Evolutionary conservation across 2,888 invertebrate genomes (phyloP), one percentile per base, ranked within the genome.

Genomic region (Ptilodon capucinus): DNA sequence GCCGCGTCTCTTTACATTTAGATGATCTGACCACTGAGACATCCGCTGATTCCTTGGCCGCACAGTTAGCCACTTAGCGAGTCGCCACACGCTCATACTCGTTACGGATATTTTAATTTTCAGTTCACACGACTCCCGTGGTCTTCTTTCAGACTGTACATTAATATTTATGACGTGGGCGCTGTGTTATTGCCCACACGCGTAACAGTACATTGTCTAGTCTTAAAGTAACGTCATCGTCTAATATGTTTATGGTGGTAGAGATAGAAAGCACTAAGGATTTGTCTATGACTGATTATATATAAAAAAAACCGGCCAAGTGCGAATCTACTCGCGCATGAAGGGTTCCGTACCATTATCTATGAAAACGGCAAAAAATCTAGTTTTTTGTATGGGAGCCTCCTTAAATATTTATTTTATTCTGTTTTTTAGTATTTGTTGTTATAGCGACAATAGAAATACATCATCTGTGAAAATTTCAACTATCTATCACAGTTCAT

Each of bases 81-180:
- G 54, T 56, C 85, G 1, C 17, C 53, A 73, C 87, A 86, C 88
- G 89, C 68, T 64, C 67, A 44, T 21, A 46, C 21, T 57, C 74
- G 79, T 76, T 83, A 84, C 85, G 84, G 82, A 76, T 78, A 83
- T 87, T 88, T 87, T 81, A 85, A 86, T 86, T 86, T 86, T 82
- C 86, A 88, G 86, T 88, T 88, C 90, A 83, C 90, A 90, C 86
- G 86, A 73, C 67, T 70, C 55, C 54, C 60, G 65, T 72, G 74
- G 63, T 74, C 79, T 79, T 57, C 64, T 80, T 86, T 85, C 79
- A 81, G 81, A 78, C 56, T 44, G 57, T 50, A 53, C 79, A 84
- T 87, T 79, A 86, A 87, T 87, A 88, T 88, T 84, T 72, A 88
- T 80, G 72, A 59, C 71, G 68, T 57, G 46, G 38, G 46, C 46